Base-by-base conservation (phyloP, 2,113 vertebrate genomes). In the Beaufortia kweichowensis region DNA sequence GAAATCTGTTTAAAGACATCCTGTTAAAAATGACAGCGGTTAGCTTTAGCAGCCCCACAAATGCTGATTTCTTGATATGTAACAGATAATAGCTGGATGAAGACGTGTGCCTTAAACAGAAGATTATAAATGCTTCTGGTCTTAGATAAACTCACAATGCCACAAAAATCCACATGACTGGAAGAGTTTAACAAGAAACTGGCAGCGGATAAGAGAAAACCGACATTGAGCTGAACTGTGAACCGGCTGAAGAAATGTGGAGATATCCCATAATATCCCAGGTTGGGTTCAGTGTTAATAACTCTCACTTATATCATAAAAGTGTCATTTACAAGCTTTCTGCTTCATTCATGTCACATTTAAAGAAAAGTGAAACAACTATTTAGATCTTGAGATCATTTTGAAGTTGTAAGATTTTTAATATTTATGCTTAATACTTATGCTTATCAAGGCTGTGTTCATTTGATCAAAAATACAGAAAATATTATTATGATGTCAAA, bases 181-280 rank as follows among this genome's bases (percentile, higher is more conserved):
- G 76, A 70, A 64, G 60, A 76, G 79, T 80, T 71, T 84, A 68
- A 79, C 60, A 56, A 29, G 64, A 65, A 79, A 64, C 55, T 78
- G 66, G 65, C 55, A 59, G 50, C n/a, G 14, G 60, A 31, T 55
- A 74, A 31, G 56, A 15, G 28, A n/a, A 57, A 46, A 53, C 59
- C 33, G 46, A 61, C 71, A 59, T 59, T 68, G 23, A 17, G 41
- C 29, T 74, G 64, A 63, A 59, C 69, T 53, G 43, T 26, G 35
- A 69, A 78, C 60, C 50, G 48, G 62, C 26, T 61, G 61, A 21
- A 24, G 60, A 70, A 21, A 35, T 24, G 67, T 79, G 60, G 61
- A 61, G 24, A 61, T 46, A 24, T 77, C 56, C 39, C 56, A 74
- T 60, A 48, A 61, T 43, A 39, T 61, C 57, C 70, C 5, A 4